Evolutionary conservation across 1,140 invertebrate genomes (phyloP).

Genomic region (Orussus abietinus): DNA sequence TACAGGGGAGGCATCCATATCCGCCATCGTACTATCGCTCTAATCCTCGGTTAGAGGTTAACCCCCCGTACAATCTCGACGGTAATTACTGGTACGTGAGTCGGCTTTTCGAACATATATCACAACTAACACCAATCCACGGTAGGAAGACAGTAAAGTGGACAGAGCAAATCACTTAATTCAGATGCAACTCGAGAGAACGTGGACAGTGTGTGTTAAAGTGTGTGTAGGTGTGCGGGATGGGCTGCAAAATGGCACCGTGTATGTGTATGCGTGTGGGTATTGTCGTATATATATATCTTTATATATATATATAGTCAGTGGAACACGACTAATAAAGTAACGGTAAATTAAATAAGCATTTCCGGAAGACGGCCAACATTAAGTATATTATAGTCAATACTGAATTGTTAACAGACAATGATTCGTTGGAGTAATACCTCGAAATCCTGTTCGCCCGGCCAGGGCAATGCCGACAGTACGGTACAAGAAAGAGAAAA

Average conservation of each 20-base stretch:
- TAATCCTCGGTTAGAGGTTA: too few species aligned
- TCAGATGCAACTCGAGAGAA: constrained; percentile 36
- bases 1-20: too few species aligned
- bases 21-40: too few species aligned
- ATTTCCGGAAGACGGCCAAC: constrained; percentile 49
- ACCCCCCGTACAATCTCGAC: too few species aligned
- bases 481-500: constrained; percentile 52
- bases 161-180: constrained; percentile 44
- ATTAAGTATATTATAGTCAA: constrained; percentile 45
- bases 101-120: constrained; percentile 21
- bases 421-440: constrained; percentile 45
- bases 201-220: constrained; percentile 17
- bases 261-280: too few species aligned
- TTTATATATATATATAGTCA: too few species aligned
- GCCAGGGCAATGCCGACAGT: constrained; percentile 50
- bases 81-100: constrained; percentile 19
- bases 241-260: too few species aligned
- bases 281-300: too few species aligned
- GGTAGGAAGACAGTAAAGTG: constrained; percentile 42
- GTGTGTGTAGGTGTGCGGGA: too few species aligned
- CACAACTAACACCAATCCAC: constrained; percentile 41
- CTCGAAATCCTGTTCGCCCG: constrained; percentile 55
- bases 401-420: constrained; percentile 47
- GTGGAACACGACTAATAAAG: constrained; percentile 20
- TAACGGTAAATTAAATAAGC: constrained; percentile 31